Base-by-base conservation (phyloP, 2,113 vertebrate genomes). In the Apus apus region DNA sequence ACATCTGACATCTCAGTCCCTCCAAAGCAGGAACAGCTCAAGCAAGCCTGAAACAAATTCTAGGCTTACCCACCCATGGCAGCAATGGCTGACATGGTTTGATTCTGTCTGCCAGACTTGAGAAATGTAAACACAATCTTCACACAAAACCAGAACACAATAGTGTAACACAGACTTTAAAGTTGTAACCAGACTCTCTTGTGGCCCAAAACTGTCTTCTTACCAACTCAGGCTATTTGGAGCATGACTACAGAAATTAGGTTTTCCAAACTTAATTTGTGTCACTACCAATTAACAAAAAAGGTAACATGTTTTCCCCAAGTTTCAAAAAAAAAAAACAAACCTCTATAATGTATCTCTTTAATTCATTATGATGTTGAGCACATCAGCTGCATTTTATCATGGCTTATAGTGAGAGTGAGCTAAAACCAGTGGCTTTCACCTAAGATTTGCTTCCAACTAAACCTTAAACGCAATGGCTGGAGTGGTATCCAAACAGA, bases 171-270 rank as follows among this genome's bases (percentile, higher is more conserved):
- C 22, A 60, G 36, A 85, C 68, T 71, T 50, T 67, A 90, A 77
- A 86, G 15, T 20, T 34, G 13, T 29, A 71, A 60, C 19, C 16
- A 62, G 91, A 75, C 11, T 54, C 11, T 22, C 70, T 19, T 25
- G 8, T 13, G 20, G 57, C 46, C 54, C 29, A 8, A 57, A 78
- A 70, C 0, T 13, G n/a, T 36, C 29, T 11, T 32, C 30, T 51
- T 54, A 54, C 9, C 43, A 48, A 4, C 17, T 6, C 0, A 6
- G 19, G 46, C 21, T 7, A 89, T 9, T 0, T 32, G 20, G 3
- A 38, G 7, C 3, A 5, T 0, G 3, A 11, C 16, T 18, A 87
- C 0, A 43, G 27, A 34, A n/a, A 43, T 45, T n/a, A 30, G 18
- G 32, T 32, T 57, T 70, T 48, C 19, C 6, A 11, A 58, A 58